phyloP scores from a whole-genome alignment of 1,140 invertebrate species.

The Drosophila sulfurigaster region DNA sequence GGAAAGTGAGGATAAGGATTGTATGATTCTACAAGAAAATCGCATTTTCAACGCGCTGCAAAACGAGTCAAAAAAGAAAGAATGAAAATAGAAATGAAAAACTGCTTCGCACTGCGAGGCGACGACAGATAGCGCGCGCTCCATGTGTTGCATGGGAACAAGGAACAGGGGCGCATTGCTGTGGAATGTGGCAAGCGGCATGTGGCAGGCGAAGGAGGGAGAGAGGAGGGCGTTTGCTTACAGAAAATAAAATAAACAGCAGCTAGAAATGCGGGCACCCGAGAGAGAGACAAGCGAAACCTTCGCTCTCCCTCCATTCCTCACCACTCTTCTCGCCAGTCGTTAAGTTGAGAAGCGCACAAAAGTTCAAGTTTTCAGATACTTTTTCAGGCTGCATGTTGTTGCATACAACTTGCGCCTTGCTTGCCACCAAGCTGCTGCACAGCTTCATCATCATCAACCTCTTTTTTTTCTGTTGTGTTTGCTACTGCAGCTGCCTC shows the following conservation, averaged over 20 bases:
- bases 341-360: slow-evolving; percentile 70
- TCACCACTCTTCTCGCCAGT: slow-evolving; percentile 8
- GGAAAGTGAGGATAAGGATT: slow-evolving; percentile 33
- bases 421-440: slow-evolving; percentile 9
- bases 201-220: not conserved
- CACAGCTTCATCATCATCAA: slow-evolving; percentile 71
- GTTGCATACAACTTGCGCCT: not conserved
- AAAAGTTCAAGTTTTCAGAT: slow-evolving; percentile 72
- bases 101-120: slow-evolving; percentile 39
- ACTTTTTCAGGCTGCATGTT: slow-evolving; percentile 48
- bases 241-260: slow-evolving; percentile 75
- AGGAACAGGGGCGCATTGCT: not conserved
- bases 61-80: slow-evolving; percentile 28
- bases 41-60: slow-evolving; percentile 66
- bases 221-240: slow-evolving; percentile 25
- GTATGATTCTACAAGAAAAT: slow-evolving; percentile 64
- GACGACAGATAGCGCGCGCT: slow-evolving; percentile 59
- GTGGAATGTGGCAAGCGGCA: not conserved
- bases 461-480: slow-evolving; percentile 34
- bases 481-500: slow-evolving; percentile 19
- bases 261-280: slow-evolving; percentile 43
- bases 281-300: slow-evolving; percentile 15
- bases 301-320: not conserved
- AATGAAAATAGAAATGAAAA: slow-evolving; percentile 31
- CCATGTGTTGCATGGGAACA: slow-evolving; percentile 17